Base-by-base conservation (phyloP, 2,113 vertebrate species). In the Gavialis gangeticus region DNA sequence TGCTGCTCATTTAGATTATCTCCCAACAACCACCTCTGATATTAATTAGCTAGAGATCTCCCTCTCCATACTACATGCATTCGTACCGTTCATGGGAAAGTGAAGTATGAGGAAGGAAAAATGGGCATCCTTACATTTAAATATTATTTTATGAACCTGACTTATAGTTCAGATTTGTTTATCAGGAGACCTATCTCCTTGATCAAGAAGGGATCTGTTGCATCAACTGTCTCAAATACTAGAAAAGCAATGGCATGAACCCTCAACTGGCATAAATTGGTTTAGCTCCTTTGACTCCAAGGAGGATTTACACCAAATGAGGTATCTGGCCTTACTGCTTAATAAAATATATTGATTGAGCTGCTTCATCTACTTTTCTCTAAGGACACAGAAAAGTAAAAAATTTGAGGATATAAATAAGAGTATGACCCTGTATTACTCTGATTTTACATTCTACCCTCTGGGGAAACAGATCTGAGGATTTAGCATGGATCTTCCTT, bases 331-430 rank as follows among this genome's bases (percentile, higher is more conserved):
- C 82, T 77, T 89, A 13, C 37, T 34, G n/a, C 80, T 93, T 93
- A 93, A 95, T 75, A 95, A 96, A 95, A 95, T 96, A 89, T 91
- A 66, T 89, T 89, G 80, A 87, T 95, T 95, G 94, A 79, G 60
- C 80, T 91, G 81, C 79, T 90, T 95, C 90, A 95, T 96, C 93
- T 92, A 28, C 95, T 96, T 94, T 95, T 89, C 71, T 82, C 18
- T 22, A 88, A 91, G 87, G 85, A 78, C 89, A 73, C 89, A 71
- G 84, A 87, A 87, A 84, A 89, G 54, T 55, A 64, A 76, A 86
- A 92, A 91, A 85, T 95, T 91, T 89, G 62, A 75, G 79, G 19
- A 73, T 96, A 55, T 77, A 90, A 79, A 80, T 25, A 89, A 60
- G 87, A 82, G 73, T 96, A 89, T 95, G 94, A 92, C 89, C 94